Evolutionary conservation across 2,797 vertebrate species (phyloP), one percentile per base, ranked within the genome.

Genomic region (Sphaeramia orbicularis): DNA sequence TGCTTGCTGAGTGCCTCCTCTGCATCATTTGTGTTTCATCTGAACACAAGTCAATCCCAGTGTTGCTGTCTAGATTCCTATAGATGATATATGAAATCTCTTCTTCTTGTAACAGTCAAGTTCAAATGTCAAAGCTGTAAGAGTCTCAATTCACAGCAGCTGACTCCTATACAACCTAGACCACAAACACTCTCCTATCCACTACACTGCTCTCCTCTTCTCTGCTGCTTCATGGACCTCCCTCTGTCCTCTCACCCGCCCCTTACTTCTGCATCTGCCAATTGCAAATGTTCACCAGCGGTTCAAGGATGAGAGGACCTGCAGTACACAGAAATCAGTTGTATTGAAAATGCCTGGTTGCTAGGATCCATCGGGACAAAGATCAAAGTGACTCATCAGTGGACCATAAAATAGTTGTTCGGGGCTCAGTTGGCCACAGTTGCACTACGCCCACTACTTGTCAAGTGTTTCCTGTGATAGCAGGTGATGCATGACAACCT

Each of bases 331-430:
- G 87, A 89, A 90, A 85, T 80, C 89, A 56, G 82, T 83, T 91
- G 75, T 86, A 92, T 92, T 92, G 89, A 90, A 93, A 94, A 93
- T 92, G 93, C 88, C 89, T 89, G 90, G 95, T 96, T 95, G 94
- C 96, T 91, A 92, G 89, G 95, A 86, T 88, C 94, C 93, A 65
- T 68, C n/a, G n/a, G 85, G 87, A 92, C 94, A 94, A 95, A 95
- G 94, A 77, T 91, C 93, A 93, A 88, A 86, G 84, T 80, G 89
- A 86, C 80, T 93, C 84, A 18, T 88, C 78, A 72, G 50, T 63
- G 85, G 74, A 83, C 80, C 92, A 95, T 90, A 82, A 94, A 94
- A 72, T 88, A 86, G 87, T 88, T 90, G 89, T 91, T 87, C 6
- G 72, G 80, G 76, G 77, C 65, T 85, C 74, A 76, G 68, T 75